These are phyloP conservation scores for Oceanites oceanicus DNA, from an alignment of 2,113 vertebrate species.

Conservation along the genomic window DNA sequence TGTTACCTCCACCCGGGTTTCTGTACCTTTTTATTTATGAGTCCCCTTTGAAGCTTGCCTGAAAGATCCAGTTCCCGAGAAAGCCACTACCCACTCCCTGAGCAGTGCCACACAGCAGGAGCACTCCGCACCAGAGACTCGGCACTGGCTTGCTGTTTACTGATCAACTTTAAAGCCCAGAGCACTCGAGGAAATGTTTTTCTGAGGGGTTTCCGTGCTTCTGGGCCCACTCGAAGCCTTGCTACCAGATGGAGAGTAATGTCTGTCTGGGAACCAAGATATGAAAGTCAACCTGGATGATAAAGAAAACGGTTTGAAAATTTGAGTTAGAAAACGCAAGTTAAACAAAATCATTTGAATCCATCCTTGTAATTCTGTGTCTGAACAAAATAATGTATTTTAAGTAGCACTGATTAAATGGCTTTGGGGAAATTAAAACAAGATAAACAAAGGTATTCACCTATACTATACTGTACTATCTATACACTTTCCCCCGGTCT, in stretches of 20 bases:
- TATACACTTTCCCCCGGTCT: neutral
- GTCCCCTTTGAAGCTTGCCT: neutral
- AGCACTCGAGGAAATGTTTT: neutral
- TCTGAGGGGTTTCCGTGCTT: neutral
- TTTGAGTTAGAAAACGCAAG: neutral
- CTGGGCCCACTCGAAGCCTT: neutral
- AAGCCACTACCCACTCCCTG: neutral
- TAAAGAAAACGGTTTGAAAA: neutral
- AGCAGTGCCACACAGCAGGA: neutral
- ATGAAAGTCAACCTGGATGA: neutral
- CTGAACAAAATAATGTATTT: neutral
- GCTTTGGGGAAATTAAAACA: neutral
- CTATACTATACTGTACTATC: neutral
- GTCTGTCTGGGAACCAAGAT: neutral
- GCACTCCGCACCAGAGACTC: neutral
- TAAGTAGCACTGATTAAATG: neutral
- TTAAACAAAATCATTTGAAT: neutral
- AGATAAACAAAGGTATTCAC: neutral
- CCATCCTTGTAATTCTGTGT: neutral
- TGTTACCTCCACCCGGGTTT: neutral
- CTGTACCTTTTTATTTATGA: constrained; percentile 11
- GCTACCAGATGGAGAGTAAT: neutral
- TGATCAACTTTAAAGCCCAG: neutral
- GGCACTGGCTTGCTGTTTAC: neutral
- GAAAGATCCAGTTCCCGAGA: neutral